A percentile compares a stretch with the other conserved stretches of the same genome.
These are phyloP conservation scores for Benthochromis sp. DNA, from an alignment of 2,113 vertebrate genomes.

Conservation along the genomic window DNA sequence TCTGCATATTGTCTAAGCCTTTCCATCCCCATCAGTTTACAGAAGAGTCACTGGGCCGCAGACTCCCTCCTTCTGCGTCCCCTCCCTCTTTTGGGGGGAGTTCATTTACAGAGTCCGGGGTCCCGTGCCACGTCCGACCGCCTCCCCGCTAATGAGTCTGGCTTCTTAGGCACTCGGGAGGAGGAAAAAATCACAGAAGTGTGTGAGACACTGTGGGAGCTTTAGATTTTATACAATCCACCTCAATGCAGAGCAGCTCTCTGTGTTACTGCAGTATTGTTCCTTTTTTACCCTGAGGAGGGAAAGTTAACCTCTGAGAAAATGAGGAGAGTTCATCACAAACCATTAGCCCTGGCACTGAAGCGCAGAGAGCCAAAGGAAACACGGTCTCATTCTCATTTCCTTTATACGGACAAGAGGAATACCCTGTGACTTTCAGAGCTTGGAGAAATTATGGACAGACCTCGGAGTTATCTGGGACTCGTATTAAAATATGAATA, in stretches of 20 bases:
- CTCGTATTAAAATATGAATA: background rate
- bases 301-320: background rate
- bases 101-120: background rate
- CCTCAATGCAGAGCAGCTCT: background rate
- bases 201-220: conserved; percentile 21
- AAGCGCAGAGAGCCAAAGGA: background rate
- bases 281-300: background rate
- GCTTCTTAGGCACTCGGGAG: conserved; percentile 25
- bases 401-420: background rate
- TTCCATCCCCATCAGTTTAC: too few species aligned
- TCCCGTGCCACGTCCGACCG: background rate
- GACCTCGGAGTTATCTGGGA: background rate
- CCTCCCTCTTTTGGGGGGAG: background rate
- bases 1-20: too few species aligned
- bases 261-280: background rate
- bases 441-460: background rate
- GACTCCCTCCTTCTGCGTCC: too few species aligned
- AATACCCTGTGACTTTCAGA: background rate
- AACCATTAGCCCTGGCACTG: background rate
- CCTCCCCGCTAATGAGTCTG: conserved; percentile 29
- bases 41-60: too few species aligned
- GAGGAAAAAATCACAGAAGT: background rate
- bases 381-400: background rate
- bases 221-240: background rate
- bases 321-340: background rate